Evolutionary conservation across 1,140 invertebrate species (phyloP), one percentile per base, ranked within the genome.

Genomic region (Bacillus rossius): DNA sequence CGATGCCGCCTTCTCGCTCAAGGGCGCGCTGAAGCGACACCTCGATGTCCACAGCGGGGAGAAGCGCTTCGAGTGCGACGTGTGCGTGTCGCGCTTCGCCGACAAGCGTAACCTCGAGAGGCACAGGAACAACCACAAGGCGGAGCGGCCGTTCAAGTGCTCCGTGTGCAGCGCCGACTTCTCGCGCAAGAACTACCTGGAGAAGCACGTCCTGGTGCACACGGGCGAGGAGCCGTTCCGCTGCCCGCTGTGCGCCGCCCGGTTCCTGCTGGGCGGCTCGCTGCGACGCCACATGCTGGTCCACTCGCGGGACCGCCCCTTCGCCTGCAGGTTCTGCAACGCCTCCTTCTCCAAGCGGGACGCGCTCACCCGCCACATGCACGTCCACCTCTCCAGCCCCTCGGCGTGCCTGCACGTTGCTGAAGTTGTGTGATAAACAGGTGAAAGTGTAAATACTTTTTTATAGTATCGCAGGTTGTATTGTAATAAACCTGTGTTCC

Each of bases 11-110:
- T 45, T 45, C 42, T 17, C 42, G 3, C 42, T 45, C 5, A 17
- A 92, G 91, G 65, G 83, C 81, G 0, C 92, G 79, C 69, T 92
- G 5, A 90, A 89, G 65, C 85, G 88, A 59, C 88, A 91, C 65
- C 76, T 89, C 67, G 75, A 87, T 20, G 88, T 86, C 14, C 89
- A 91, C 64, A 84, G 84, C 8, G 78, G 78, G 4, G 75, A 79
- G 45, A 65, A 77, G 42, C 73, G 72, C 40, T 73, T 74, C 26
- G 55, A 63, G 0, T 78, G 76, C 49, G 61, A 60, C 10, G 67
- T 76, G 16, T 51, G 48, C 48, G 16, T 8, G 20, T 20, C 16
- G n/a, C 20, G 48, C n/a, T 51, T 51, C 16, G 48, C 16, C 26
- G 22, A 25, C 4, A 51, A 51, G 16, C 26, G n/a, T 16, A 25